Conservation (phyloP, 1,140 invertebrate species). For the Homarus americanus region DNA sequence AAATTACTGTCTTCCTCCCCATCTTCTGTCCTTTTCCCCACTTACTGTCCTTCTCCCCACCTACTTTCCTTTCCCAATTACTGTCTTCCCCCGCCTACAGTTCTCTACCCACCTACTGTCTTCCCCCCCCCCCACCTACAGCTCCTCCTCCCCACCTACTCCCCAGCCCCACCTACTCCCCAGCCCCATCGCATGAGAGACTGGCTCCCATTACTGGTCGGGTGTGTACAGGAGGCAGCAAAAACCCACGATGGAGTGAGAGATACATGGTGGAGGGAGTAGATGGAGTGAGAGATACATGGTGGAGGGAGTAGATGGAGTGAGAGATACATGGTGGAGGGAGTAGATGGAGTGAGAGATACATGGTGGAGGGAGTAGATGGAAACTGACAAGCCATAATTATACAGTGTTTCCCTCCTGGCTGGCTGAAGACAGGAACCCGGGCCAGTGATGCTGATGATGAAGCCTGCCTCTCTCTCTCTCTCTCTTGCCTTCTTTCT, state of each 20-base stretch:
- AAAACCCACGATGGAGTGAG: constrained; percentile 49
- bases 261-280: constrained; percentile 47
- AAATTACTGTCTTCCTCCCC: neutral
- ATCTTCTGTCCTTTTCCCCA: neutral
- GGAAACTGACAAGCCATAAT: constrained; percentile 56
- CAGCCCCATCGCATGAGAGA: neutral
- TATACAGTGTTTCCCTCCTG: constrained; percentile 33
- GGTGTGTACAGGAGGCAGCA: neutral
- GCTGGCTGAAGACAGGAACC: no score
- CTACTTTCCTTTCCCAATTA: neutral
- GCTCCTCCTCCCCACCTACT: neutral
- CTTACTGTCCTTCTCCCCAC: neutral
- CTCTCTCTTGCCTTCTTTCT: no score
- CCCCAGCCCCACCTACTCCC: neutral
- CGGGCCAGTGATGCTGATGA: no score
- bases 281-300: no score
- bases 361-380: neutral
- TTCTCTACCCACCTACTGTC: neutral
- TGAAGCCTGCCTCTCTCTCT: no score
- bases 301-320: no score
- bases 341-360: neutral
- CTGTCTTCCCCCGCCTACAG: neutral
- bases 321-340: no score
- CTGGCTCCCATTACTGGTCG: no score
- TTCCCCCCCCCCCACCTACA: neutral